Evolutionary conservation across 2,888 invertebrate species (phyloP).

Genomic region (Didymodactylos carnosus): DNA sequence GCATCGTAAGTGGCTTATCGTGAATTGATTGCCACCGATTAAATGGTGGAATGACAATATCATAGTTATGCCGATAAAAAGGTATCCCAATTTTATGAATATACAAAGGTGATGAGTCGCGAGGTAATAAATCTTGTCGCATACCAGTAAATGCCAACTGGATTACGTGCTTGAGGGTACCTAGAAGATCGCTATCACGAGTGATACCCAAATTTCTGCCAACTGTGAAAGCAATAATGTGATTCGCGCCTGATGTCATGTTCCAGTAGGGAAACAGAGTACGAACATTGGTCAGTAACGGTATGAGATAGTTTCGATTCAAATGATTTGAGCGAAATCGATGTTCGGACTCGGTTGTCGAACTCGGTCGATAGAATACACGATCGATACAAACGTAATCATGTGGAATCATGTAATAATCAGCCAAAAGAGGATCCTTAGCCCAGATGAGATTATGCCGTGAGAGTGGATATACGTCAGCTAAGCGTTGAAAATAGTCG

Average conservation of each 20-base stretch:
- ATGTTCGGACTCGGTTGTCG: too few relatives aligned
- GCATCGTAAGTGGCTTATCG: too few relatives aligned
- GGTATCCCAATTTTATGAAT: not conserved
- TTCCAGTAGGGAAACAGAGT: not conserved
- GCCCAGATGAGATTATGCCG: not conserved
- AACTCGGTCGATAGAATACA: too few relatives aligned
- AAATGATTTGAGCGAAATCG: too few relatives aligned
- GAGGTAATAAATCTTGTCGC: not conserved
- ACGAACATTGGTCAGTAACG: not conserved
- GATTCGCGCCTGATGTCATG: not conserved
- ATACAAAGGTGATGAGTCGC: not conserved
- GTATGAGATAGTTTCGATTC: not conserved
- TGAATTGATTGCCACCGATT: not conserved
- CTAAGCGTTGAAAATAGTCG: not conserved
- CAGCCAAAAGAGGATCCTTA: not conserved
- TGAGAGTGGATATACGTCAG: too few relatives aligned
- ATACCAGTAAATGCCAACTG: not conserved
- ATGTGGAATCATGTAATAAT: not conserved
- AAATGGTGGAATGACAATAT: not conserved
- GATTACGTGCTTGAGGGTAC: not conserved
- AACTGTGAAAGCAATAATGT: not conserved
- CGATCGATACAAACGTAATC: too few relatives aligned
- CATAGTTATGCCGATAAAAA: not conserved
- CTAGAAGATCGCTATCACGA: too few relatives aligned
- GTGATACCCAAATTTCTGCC: not conserved